phyloP scores from a whole-genome alignment of 2,113 vertebrate species.

The Sterrhoptilus dennistouni region DNA sequence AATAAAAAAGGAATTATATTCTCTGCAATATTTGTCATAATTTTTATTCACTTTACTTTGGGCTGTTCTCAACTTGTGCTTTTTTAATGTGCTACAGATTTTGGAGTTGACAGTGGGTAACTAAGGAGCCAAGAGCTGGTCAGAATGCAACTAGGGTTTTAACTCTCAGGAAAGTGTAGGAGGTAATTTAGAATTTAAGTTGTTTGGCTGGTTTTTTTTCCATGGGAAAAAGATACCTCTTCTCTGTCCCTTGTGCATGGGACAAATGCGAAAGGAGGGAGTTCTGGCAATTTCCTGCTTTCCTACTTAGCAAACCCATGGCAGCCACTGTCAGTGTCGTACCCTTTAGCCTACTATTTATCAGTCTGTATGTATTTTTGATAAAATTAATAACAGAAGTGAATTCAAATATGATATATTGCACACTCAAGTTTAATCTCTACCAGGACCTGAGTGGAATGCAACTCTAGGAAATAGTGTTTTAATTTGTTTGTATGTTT shows the following conservation, averaged over 20 bases:
- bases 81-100: constrained; percentile 22
- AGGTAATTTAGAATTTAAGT: constrained; percentile 7
- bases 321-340: not conserved
- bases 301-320: not conserved
- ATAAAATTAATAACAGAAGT: not conserved
- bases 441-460: not conserved
- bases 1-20: not conserved
- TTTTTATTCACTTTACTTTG: not conserved
- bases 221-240: constrained; percentile 50
- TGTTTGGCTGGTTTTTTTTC: not conserved
- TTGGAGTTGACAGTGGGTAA: not conserved
- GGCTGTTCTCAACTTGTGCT: not conserved
- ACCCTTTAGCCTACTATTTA: not conserved
- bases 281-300: constrained; percentile 10
- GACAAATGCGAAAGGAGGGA: not conserved
- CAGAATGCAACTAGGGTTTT: not conserved
- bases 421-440: not conserved
- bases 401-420: not conserved
- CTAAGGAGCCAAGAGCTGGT: not conserved
- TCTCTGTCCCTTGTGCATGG: constrained; percentile 10
- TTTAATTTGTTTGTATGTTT: not conserved
- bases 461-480: not conserved
- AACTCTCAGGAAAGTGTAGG: constrained; percentile 59
- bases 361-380: not conserved
- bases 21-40: not conserved